These are phyloP conservation scores for Bergia puertoricense DNA, from an alignment of 92 coral and sea anemone species.

Conservation along the genomic window DNA sequence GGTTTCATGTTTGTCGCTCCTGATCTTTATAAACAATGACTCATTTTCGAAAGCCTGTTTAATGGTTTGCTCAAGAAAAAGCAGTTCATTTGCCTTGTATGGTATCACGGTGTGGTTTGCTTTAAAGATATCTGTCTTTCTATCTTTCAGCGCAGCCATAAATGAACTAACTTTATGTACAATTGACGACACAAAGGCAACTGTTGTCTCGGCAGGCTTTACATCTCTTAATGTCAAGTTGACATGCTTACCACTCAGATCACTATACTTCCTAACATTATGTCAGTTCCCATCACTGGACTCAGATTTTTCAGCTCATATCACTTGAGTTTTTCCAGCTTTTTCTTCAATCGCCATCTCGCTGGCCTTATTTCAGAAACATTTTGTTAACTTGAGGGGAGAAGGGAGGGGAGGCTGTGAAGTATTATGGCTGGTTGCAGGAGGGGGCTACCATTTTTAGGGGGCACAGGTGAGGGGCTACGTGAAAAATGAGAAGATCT, in stretches of 20 bases:
- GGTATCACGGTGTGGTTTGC: background rate
- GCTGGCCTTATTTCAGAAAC: slow-evolving; percentile 4
- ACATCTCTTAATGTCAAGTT: background rate
- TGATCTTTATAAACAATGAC: background rate
- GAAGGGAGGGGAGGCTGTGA: no score
- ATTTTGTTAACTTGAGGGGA: no score
- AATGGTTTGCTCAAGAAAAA: background rate
- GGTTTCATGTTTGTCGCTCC: no score
- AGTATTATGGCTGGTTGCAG: no score
- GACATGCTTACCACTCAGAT: background rate
- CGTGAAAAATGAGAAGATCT: no score
- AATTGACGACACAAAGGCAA: no score
- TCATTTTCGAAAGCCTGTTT: background rate
- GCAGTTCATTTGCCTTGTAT: slow-evolving; percentile 4
- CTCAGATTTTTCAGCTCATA: background rate
- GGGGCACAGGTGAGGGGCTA: no score
- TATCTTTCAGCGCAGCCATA: no score
- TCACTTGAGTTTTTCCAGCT: slow-evolving; percentile 3
- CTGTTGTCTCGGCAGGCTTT: background rate
- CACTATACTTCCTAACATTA: slow-evolving; percentile 1
- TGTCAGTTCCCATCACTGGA: slow-evolving; percentile 18
- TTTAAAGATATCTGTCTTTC: no score
- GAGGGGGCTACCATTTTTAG: no score
- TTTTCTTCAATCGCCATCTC: slow-evolving; percentile 30
- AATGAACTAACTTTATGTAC: no score